A percentile compares a stretch with the other conserved stretches of the same genome.
Evolutionary conservation across 2,888 invertebrate genomes (phyloP).

Genomic region (Glomeris marginata): DNA sequence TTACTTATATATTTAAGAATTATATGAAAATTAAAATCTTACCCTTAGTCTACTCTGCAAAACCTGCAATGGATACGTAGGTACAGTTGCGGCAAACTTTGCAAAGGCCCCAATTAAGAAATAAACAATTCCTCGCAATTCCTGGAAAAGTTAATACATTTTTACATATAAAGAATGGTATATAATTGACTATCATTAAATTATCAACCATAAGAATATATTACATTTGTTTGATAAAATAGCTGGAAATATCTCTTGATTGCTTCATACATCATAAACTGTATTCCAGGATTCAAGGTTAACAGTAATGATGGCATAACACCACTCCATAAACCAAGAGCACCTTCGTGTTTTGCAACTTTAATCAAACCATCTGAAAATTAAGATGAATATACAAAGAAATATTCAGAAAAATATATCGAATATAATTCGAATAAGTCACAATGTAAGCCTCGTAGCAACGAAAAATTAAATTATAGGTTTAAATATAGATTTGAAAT

Average conservation of each 20-base stretch:
- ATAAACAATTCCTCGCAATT: constrained; percentile 40
- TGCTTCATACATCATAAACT: constrained; percentile 81
- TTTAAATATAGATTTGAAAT: constrained; percentile 3
- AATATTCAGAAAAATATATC: too few species aligned
- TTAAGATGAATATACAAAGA: too few species aligned
- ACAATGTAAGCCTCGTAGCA: too few species aligned
- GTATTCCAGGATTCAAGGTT: constrained; percentile 77
- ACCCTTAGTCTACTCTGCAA: constrained; percentile 61
- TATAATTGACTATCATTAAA: neutral
- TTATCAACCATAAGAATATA: neutral
- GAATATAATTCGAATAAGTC: too few species aligned
- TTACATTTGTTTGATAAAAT: constrained; percentile 17
- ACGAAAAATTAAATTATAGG: constrained; percentile 3
- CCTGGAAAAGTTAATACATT: constrained; percentile 19
- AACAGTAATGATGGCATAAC: constrained; percentile 68
- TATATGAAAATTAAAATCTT: constrained; percentile 19
- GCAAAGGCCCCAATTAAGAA: constrained; percentile 65
- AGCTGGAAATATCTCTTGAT: constrained; percentile 46
- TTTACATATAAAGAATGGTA: neutral
- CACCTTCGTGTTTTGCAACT: constrained; percentile 57
- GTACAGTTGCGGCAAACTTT: constrained; percentile 66
- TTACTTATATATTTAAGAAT: too few species aligned
- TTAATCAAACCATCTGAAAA: constrained; percentile 48
- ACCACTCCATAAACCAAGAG: constrained; percentile 64
- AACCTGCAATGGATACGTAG: constrained; percentile 82